These are phyloP conservation scores for Agrilus planipennis DNA, from an alignment of 1,140 invertebrate genomes.

Conservation along the genomic window DNA sequence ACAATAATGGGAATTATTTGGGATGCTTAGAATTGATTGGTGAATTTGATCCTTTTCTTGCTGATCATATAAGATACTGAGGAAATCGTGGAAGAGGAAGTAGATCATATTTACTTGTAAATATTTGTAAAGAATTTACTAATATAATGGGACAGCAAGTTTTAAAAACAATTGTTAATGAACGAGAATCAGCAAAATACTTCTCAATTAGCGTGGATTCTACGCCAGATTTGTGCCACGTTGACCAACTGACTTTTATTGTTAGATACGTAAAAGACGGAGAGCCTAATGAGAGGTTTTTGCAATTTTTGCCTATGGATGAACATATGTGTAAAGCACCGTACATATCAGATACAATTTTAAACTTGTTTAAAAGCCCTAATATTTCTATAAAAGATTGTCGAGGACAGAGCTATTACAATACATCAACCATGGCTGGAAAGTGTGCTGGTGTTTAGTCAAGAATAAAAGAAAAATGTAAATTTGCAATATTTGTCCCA, in stretches of 20 bases:
- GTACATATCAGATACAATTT: not conserved
- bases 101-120: constrained; percentile 26
- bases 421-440: constrained; percentile 31
- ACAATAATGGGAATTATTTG: constrained; percentile 1
- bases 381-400: constrained; percentile 9
- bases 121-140: constrained; percentile 30
- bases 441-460: constrained; percentile 29
- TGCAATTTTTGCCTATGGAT: not conserved
- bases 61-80: no score
- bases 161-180: constrained; percentile 15
- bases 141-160: constrained; percentile 23
- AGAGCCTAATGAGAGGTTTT: constrained; percentile 1
- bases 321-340: no score
- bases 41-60: no score
- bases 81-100: no score
- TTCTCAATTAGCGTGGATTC: not conserved
- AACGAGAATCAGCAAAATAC: constrained; percentile 1
- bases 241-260: constrained; percentile 7
- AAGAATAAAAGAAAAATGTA: no score
- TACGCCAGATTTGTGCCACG: not conserved
- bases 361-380: no score
- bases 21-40: not conserved
- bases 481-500: no score
- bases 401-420: constrained; percentile 26
- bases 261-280: constrained; percentile 22